A percentile compares a stretch with the other conserved stretches of the same genome.
Conservation (phyloP, 2,797 vertebrate species). For the Eupleurogrammus muticus region DNA sequence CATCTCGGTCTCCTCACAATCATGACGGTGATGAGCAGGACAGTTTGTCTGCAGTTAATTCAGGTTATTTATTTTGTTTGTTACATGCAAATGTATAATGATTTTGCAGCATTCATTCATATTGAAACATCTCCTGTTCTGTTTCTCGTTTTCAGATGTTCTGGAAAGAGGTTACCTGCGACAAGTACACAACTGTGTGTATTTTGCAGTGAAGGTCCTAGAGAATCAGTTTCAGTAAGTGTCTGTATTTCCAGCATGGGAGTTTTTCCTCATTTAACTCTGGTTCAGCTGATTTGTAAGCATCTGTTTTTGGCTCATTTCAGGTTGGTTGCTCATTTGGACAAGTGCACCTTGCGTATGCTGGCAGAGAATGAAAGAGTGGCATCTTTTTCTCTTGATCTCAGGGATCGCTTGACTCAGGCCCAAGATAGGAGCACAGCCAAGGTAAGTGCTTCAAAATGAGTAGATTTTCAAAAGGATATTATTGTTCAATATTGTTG, state of each 20-base stretch:
- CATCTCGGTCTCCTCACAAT: constrained; percentile 83
- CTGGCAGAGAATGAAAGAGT: constrained; percentile 96
- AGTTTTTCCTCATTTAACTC: not conserved
- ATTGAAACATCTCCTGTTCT: not conserved
- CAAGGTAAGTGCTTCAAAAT: constrained; percentile 82
- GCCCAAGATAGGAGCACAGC: constrained; percentile 91
- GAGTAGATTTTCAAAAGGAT: too few relatives aligned
- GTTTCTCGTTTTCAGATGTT: constrained; percentile 78
- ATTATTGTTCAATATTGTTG: not conserved
- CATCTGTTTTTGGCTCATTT: constrained; percentile 1
- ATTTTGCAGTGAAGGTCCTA: constrained; percentile 95
- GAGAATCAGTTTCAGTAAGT: constrained; percentile 95
- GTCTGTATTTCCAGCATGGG: not conserved
- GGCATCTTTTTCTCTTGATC: constrained; percentile 87
- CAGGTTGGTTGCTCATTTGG: constrained; percentile 91
- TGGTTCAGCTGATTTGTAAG: not conserved
- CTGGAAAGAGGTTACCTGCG: constrained; percentile 88
- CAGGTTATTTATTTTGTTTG: constrained; percentile 51
- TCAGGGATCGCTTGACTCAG: constrained; percentile 87
- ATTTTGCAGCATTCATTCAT: not conserved
- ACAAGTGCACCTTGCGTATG: constrained; percentile 93
- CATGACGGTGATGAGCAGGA: constrained; percentile 73
- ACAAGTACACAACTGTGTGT: constrained; percentile 96
- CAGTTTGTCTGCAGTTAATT: constrained; percentile 53
- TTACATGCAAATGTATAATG: not conserved